Evolutionary conservation across 2,113 vertebrate species (phyloP).

Genomic region (Muscicapa adusta): DNA sequence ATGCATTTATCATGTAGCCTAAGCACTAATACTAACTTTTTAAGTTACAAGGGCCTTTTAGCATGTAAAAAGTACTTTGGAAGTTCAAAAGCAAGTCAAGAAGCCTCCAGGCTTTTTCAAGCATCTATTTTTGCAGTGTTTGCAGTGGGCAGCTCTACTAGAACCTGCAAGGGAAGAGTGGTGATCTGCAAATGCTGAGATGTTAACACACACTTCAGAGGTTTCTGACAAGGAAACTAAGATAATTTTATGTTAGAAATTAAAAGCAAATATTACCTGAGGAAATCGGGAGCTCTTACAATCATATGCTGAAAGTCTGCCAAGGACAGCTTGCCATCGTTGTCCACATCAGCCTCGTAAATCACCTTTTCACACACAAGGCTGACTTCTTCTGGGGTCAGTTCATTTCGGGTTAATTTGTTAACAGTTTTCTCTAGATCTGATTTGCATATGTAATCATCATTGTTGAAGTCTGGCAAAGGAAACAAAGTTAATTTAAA

Average conservation of each 20-base stretch:
- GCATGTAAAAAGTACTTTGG: neutral
- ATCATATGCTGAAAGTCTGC: conserved; percentile 98
- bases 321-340: conserved; percentile 88
- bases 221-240: neutral
- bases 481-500: neutral
- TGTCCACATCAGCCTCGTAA: conserved; percentile 89
- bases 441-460: conserved; percentile 90
- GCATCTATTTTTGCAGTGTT: neutral
- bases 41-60: neutral
- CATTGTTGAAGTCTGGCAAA: conserved; percentile 89
- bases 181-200: neutral
- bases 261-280: conserved; percentile 76
- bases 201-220: neutral
- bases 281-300: conserved; percentile 89
- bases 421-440: conserved; percentile 92
- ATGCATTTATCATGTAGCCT: neutral
- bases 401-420: conserved; percentile 88
- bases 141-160: neutral
- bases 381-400: conserved; percentile 86
- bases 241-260: neutral
- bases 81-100: neutral
- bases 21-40: neutral
- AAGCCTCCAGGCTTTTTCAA: neutral
- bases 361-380: conserved; percentile 96
- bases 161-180: neutral